These are phyloP conservation scores for Acanthosoma haemorrhoidale DNA, from an alignment of 2,888 invertebrate genomes.

Conservation along the genomic window DNA sequence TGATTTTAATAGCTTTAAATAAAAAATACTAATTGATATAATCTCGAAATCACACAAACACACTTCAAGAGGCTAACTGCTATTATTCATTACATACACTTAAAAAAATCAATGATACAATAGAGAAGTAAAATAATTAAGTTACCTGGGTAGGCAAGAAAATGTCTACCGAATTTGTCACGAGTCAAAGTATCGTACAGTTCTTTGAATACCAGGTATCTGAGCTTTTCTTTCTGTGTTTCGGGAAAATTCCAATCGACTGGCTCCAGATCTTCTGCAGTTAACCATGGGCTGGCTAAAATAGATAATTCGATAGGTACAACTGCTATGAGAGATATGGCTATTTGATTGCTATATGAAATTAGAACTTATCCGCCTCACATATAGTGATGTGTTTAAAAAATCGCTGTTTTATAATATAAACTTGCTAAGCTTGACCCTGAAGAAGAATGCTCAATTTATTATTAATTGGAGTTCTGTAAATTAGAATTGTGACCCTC, in stretches of 20 bases:
- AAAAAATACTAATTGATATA: too few species aligned
- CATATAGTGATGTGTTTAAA: too few species aligned
- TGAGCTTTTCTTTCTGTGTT: conserved; percentile 51
- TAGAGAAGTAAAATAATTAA: conserved; percentile 22
- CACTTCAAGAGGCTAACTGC: neutral
- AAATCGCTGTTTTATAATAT: too few species aligned
- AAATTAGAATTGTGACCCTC: too few species aligned
- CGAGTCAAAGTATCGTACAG: conserved; percentile 81
- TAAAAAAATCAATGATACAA: neutral
- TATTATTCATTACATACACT: neutral
- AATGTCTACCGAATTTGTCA: conserved; percentile 89
- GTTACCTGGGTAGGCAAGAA: conserved; percentile 77
- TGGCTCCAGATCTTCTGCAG: conserved; percentile 43
- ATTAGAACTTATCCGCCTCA: too few species aligned
- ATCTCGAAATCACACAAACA: too few species aligned
- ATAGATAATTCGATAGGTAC: neutral
- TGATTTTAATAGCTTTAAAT: too few species aligned
- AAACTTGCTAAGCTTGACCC: too few species aligned
- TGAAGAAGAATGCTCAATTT: too few species aligned
- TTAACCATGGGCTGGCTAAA: conserved; percentile 49
- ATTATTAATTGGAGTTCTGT: too few species aligned
- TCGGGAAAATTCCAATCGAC: conserved; percentile 50
- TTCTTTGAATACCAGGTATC: conserved; percentile 69
- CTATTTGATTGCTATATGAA: too few species aligned
- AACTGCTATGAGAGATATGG: too few species aligned